A percentile compares a stretch with the other conserved stretches of the same genome.
phyloP scores from a whole-genome alignment of 2,113 vertebrate species.

The Gnathonemus echidnorhynchus region DNA sequence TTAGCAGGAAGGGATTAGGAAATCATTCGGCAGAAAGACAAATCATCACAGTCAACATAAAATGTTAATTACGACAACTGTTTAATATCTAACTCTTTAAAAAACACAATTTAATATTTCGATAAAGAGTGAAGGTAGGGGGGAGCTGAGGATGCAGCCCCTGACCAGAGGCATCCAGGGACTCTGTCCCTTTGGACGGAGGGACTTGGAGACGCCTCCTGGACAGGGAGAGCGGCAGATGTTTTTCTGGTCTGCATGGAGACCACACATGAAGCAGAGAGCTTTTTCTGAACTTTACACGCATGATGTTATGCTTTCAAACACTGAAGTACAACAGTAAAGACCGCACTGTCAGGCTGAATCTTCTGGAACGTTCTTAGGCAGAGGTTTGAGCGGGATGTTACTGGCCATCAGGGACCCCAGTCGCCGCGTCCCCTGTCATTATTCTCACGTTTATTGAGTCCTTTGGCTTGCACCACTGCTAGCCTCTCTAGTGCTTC shows the following conservation, averaged over 20 bases:
- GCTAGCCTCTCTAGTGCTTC: slow-evolving; percentile 26
- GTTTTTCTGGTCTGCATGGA: neutral
- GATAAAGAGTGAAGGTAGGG: neutral
- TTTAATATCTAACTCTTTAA: neutral
- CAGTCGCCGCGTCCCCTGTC: neutral
- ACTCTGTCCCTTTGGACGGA: neutral
- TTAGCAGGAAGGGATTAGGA: neutral
- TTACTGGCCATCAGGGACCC: neutral
- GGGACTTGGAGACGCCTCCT: neutral
- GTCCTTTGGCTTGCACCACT: slow-evolving; percentile 18
- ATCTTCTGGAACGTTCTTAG: neutral
- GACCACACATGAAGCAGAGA: neutral
- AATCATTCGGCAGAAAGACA: neutral
- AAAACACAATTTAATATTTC: neutral
- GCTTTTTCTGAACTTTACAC: neutral
- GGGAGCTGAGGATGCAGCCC: neutral
- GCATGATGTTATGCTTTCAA: neutral
- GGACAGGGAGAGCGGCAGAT: neutral
- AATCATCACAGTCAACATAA: neutral
- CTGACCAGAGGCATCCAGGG: neutral
- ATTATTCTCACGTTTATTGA: slow-evolving; percentile 13
- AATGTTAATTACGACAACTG: neutral
- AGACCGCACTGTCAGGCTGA: neutral
- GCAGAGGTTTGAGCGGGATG: neutral
- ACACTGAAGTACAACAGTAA: neutral